These are phyloP conservation scores for Macrotrachela quadricornifera DNA, from an alignment of 1,140 invertebrate genomes.

Conservation along the genomic window DNA sequence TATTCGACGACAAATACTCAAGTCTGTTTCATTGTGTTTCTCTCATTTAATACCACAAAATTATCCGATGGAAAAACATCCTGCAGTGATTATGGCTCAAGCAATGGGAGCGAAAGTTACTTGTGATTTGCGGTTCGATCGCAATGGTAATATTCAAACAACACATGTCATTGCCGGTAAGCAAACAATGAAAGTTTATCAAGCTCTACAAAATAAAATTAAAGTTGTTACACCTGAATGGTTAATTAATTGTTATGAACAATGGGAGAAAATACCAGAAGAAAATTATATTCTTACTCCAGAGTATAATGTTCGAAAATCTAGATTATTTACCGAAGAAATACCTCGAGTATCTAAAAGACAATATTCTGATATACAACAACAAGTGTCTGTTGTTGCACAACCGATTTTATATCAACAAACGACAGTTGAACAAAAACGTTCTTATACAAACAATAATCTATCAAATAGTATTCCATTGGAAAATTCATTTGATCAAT, in stretches of 20 bases:
- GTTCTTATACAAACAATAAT: too few species aligned
- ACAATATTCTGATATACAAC: too few species aligned
- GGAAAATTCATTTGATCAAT: too few species aligned
- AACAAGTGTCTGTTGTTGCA: too few species aligned
- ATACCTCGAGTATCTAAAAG: too few species aligned
- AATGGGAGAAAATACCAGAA: conserved; percentile 1
- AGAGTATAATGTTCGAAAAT: too few species aligned
- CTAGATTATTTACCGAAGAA: too few species aligned
- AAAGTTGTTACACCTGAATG: conserved; percentile 7
- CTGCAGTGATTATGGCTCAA: conserved; percentile 1
- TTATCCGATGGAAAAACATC: background rate
- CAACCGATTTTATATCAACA: too few species aligned
- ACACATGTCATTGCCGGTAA: conserved; percentile 7
- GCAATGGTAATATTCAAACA: background rate
- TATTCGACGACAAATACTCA: background rate
- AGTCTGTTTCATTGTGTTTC: conserved; percentile 1
- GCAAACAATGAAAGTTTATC: conserved; percentile 2
- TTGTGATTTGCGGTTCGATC: background rate
- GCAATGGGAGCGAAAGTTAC: conserved; percentile 1
- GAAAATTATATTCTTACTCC: background rate
- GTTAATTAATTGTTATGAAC: conserved; percentile 7
- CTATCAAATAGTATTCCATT: too few species aligned
- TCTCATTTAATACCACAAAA: background rate
- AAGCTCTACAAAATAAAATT: background rate
- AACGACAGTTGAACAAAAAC: too few species aligned